Evolutionary conservation across 2,113 vertebrate genomes (phyloP).

Genomic region (Athene noctua): DNA sequence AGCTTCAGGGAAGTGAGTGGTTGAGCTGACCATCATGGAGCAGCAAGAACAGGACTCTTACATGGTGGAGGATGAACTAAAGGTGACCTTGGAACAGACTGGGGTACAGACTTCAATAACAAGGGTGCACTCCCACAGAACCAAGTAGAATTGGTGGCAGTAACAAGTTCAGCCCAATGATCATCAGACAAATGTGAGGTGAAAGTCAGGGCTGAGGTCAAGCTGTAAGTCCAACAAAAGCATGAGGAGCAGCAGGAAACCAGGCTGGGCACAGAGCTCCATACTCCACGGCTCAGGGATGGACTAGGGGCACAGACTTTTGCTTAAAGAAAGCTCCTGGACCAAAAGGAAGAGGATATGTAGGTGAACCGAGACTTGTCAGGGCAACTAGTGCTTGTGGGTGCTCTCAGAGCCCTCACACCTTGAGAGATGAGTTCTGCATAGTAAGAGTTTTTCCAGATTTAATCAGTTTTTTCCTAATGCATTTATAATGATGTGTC

Average conservation of each 20-base stretch:
- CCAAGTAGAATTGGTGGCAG: neutral
- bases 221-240: neutral
- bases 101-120: neutral
- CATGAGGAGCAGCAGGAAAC: neutral
- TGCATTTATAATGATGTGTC: neutral
- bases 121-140: accelerated
- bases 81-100: neutral
- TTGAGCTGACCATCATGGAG: neutral
- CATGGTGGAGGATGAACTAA: neutral
- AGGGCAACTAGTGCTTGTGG: neutral
- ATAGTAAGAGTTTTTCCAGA: neutral
- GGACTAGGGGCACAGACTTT: accelerated
- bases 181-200: neutral
- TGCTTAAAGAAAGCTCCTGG: neutral
- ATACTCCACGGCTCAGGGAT: neutral
- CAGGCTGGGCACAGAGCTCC: neutral
- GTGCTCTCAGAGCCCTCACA: neutral
- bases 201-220: neutral
- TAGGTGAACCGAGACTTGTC: accelerated
- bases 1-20: accelerated
- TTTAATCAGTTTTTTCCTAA: neutral
- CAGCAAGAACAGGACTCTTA: neutral
- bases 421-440: neutral
- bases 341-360: neutral
- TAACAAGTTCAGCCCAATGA: neutral